Base-by-base conservation (phyloP, 1,140 invertebrate species). In the Drosophila burlai region DNA sequence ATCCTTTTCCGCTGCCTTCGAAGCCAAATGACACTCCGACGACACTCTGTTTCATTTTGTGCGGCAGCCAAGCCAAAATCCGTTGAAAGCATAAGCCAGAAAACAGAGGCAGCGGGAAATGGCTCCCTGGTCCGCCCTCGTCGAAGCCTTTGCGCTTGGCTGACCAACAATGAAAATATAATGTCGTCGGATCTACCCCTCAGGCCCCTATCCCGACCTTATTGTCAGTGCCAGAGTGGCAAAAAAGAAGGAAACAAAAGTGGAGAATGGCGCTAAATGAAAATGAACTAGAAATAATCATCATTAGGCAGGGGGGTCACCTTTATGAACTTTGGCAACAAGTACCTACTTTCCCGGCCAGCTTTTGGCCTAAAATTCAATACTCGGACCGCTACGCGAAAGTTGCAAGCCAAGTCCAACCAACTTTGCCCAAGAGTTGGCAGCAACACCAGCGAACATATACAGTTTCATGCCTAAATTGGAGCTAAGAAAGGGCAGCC, bases 81-180 rank as follows among this genome's bases (percentile, higher is more conserved):
- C 84, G 84, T 89, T 90, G 79, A 90, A 81, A 89, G 81, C 85
- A 89, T 89, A 85, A 90, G 85, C 85, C 85, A 84, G 81, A 82
- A 76, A 67, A 69, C 54, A 78, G 69, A 73, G 55, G 69, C 43
- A 72, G 21, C 45, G 34, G 26, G 21, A 63, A 55, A 65, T 59
- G 67, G 42, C 40, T 55, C 46, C 47, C 50, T 18, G 46, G 69
- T 45, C 24, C 67, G 55, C 29, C 50, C 16, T 58, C 68, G 55
- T 45, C 58, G 65, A 77, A 83, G 73, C 74, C 81, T 77, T 90
- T 89, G 64, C 85, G 85, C 85, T 89, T 89, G 85, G 85, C 81
- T 90, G 85, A 66, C 79, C 85, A 89, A 89, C 85, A 89, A 89
- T 89, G 81, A 90, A 85, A 85, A 90, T 81, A 83, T 89, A 76